Conservation (phyloP, 2,113 vertebrate genomes). For the Saguinus imperator region DNA sequence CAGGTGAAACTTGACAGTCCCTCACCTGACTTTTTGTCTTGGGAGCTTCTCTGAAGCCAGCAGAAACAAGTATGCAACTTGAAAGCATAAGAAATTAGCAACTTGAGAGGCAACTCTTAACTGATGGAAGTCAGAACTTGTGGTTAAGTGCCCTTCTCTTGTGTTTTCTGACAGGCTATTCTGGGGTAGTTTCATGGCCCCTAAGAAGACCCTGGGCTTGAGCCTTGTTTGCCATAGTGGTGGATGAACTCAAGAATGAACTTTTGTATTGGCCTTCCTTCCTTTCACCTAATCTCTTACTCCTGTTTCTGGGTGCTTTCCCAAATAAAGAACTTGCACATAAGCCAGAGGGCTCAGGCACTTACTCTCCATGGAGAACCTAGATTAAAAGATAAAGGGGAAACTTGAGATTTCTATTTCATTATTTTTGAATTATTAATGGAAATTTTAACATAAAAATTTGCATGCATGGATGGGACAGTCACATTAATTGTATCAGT, state of each 20-base stretch:
- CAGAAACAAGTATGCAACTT: neutral
- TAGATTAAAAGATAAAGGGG: neutral
- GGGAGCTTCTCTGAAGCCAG: neutral
- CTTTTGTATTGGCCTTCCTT: neutral
- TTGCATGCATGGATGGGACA: neutral
- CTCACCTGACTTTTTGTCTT: neutral
- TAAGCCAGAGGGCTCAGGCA: neutral
- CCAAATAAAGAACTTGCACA: neutral
- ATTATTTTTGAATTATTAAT: conserved; percentile 2
- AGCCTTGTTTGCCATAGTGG: neutral
- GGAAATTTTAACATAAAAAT: conserved; percentile 15
- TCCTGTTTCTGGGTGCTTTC: neutral
- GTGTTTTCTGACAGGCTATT: neutral
- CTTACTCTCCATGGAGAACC: neutral
- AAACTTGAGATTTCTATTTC: neutral
- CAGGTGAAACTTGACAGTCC: conserved; percentile 19
- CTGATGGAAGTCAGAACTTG: neutral
- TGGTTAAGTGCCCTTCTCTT: neutral
- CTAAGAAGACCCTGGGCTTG: neutral
- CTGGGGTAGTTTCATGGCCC: neutral
- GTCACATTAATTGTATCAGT: neutral
- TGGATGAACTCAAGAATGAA: neutral
- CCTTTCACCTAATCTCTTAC: neutral
- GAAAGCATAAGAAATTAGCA: conserved; percentile 33
- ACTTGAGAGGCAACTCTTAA: neutral